Evolutionary conservation across 1,140 invertebrate genomes (phyloP), one percentile per base, ranked within the genome.

Genomic region (Leptopilina clavipes): DNA sequence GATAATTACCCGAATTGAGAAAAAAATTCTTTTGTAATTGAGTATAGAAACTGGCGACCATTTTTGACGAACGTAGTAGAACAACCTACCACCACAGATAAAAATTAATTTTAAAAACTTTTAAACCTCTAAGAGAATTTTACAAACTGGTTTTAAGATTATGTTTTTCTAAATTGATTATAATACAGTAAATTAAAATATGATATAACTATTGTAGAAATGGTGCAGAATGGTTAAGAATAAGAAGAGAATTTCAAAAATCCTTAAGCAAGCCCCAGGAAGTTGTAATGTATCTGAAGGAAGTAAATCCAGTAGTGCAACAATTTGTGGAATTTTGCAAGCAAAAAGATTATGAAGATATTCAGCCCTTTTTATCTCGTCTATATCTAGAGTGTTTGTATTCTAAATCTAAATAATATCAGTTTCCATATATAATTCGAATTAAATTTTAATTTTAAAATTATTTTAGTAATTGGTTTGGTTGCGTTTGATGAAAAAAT

Each of bases 221-320:
- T 91, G 96, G 96, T 1, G 86, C 90, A 10, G 93, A 96, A 75
- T 98, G 97, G 97, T 94, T 93, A 92, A 91, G 93, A 74, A 84
- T 98, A 1, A 91, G 97, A 22, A 94, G 93, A 76, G 92, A 93
- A 48, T 95, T 97, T 84, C 96, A 97, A 90, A 95, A 95, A 85
- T 93, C 93, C 37, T 88, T 98, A 40, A 94, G 95, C 79, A 93
- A 93, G 75, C 93, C 95, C 0, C 91, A 92, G 73, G 94, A 93
- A 80, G 93, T 96, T 0, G 89, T 93, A 40, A 90, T 87, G 76
- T 95, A 96, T 84, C 86, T 97, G 0, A 78, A 87, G 11, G 88
- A 89, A 25, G 92, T 94, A 7, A 93, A 97, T 86, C 78, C 84
- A 0, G 91, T 96, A 0, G 91, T 94, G 1, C 86, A 89, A 75